phyloP scores from a whole-genome alignment of 2,113 vertebrate genomes.

The Vidua chalybeata region DNA sequence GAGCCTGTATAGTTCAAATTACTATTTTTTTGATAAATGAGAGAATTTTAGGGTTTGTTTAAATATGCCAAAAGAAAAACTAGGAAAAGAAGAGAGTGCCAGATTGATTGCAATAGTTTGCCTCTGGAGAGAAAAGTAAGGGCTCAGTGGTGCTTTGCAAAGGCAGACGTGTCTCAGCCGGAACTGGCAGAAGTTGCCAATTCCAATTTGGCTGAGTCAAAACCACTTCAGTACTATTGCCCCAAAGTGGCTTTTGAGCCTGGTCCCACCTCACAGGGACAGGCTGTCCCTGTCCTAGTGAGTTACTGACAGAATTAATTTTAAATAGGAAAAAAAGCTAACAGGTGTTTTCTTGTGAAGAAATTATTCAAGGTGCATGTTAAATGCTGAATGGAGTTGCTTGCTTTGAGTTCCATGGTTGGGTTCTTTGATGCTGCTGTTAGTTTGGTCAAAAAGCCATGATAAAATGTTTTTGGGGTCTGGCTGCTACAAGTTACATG shows the following conservation, averaged over 20 bases:
- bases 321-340: background rate
- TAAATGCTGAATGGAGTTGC: background rate
- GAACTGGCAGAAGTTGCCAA: background rate
- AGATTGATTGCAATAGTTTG: background rate
- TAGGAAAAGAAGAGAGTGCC: too few species aligned
- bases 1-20: background rate
- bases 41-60: background rate
- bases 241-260: background rate
- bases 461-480: background rate
- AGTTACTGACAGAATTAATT: background rate
- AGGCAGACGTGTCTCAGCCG: rapidly evolving
- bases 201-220: background rate
- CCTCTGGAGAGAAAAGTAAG: background rate
- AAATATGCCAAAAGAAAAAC: background rate
- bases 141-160: background rate
- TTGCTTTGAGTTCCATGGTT: background rate
- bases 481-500: background rate
- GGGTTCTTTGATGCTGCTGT: background rate
- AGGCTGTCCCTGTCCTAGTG: background rate
- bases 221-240: background rate
- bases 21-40: background rate
- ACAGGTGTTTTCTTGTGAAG: background rate
- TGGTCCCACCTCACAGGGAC: background rate
- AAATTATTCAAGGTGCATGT: background rate
- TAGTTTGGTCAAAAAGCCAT: background rate